Evolutionary conservation across 1,140 invertebrate genomes (phyloP).

Genomic region (Rhagoletis pomonella): DNA sequence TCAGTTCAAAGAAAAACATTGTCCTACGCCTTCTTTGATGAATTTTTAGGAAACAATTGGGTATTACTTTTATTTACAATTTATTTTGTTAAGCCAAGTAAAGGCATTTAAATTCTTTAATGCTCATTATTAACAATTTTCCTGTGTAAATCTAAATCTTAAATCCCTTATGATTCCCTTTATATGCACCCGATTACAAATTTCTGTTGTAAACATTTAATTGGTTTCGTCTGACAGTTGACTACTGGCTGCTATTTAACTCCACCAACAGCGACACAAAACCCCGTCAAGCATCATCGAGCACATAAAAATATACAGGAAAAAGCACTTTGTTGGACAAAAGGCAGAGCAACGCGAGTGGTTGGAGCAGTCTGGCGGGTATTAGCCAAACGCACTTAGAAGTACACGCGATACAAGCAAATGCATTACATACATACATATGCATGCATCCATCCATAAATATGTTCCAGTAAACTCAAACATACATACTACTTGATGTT

Average conservation of each 20-base stretch:
- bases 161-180: background rate
- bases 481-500: too few species aligned
- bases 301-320: background rate
- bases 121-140: background rate
- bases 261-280: background rate
- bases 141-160: background rate
- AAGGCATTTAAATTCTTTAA: too few species aligned
- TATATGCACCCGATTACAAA: too few species aligned
- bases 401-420: background rate
- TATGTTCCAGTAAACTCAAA: too few species aligned
- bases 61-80: too few species aligned
- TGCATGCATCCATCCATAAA: background rate
- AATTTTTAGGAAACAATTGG: too few species aligned
- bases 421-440: background rate
- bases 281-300: background rate
- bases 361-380: background rate
- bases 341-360: background rate
- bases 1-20: too few species aligned
- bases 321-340: slow-evolving; percentile 36
- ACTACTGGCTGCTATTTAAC: background rate
- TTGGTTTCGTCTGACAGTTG: slow-evolving; percentile 13
- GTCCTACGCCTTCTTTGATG: too few species aligned
- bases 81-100: too few species aligned
- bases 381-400: background rate
- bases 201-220: background rate